Evolutionary conservation across 1,140 invertebrate species (phyloP), one percentile per base, ranked within the genome.

Genomic region (Drosophila trapezifrons): DNA sequence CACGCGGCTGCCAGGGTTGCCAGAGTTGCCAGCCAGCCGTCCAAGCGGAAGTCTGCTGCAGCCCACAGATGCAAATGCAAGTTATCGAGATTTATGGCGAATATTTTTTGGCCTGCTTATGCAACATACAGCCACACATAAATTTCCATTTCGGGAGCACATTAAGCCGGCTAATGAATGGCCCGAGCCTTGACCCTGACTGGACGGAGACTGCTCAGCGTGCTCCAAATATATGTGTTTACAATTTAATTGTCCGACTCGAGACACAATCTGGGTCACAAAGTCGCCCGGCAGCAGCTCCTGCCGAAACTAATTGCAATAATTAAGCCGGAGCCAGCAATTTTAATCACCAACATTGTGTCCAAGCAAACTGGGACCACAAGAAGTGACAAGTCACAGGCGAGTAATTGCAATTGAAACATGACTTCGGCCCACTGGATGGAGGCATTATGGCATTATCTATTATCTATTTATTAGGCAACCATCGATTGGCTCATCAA

Each of bases 271-370:
- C 37, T 59, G 40, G 49, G 52, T 65, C 59, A 57, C 40, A 57
- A 76, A 60, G 72, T 78, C 65, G 63, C 57, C 70, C 57, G 35
- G 46, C 13, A 45, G 38, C 40, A 38, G 10, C 67, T 54, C n/a
- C 22, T 40, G 52, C 43, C 56, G 13, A 59, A 76, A 63, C 79
- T 79, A 83, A 86, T 86, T 87, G 66, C 79, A 76, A 82, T 86
- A 82, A 82, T 79, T 82, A 81, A 62, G 78, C 38, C 45, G 47
- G 62, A 32, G 51, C 56, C 49, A 56, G 35, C 47, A 47, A 63
- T 67, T 76, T 74, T 62, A 80, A 59, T 76, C 63, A 49, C 37
- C 43, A 32, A 29, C 69, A 40, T 70, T 63, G 51, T 71, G 43
- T 51, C 56, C 45, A 32, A 38, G 20, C 38, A 65, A 71, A 35